phyloP scores from a whole-genome alignment of 2,888 invertebrate genomes.

The Ormia ochracea region DNA sequence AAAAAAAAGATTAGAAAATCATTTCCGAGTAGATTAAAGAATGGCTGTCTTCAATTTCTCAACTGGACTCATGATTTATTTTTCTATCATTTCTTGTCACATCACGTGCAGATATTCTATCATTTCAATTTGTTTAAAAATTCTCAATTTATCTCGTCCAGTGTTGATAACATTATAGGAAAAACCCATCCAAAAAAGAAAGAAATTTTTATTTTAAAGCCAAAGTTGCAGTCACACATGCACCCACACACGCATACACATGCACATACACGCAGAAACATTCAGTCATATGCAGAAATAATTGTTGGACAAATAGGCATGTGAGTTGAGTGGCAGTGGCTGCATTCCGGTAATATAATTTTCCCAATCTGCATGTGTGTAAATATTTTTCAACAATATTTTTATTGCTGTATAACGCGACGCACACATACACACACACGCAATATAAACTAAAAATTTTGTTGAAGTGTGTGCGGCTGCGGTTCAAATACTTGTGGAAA shows the following conservation, averaged over 20 bases:
- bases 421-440: neutral
- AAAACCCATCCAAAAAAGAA: neutral
- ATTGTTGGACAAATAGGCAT: constrained; percentile 14
- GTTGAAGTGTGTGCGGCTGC: neutral
- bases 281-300: no score
- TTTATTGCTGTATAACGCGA: no score
- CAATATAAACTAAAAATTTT: neutral
- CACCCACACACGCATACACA: neutral
- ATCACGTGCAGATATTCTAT: neutral
- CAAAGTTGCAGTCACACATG: neutral
- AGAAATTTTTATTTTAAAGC: neutral
- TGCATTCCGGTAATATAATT: constrained; percentile 39
- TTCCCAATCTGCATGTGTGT: constrained; percentile 13
- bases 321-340: no score
- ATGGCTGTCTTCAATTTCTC: no score
- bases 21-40: no score
- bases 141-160: neutral
- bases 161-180: constrained; percentile 30
- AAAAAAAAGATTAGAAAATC: no score
- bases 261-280: neutral
- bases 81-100: neutral
- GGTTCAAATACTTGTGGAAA: neutral
- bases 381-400: no score
- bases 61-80: no score
- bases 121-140: constrained; percentile 41